Evolutionary conservation across 2,797 vertebrate genomes (phyloP).

Genomic region (Pseudotriccus pelzelni): DNA sequence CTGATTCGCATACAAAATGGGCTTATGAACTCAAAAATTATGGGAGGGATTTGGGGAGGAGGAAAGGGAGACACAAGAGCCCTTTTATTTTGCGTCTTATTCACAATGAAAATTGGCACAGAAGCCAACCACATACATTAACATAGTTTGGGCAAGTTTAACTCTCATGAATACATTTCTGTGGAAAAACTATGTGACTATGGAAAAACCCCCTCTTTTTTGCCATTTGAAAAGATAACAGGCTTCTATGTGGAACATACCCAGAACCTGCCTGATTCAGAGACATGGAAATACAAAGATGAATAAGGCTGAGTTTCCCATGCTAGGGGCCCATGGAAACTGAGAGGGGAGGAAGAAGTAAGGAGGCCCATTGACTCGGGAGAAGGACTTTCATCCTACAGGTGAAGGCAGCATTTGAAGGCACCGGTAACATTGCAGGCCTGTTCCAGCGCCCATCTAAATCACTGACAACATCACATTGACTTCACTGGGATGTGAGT

Average conservation of each 20-base stretch:
- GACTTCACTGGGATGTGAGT: slow-evolving; percentile 18
- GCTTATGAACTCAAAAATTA: slow-evolving; percentile 73
- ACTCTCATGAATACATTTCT: slow-evolving; percentile 80
- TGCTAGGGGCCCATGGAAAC: slow-evolving; percentile 66
- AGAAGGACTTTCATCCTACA: slow-evolving; percentile 59
- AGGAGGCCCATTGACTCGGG: slow-evolving; percentile 22
- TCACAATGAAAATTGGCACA: slow-evolving; percentile 80
- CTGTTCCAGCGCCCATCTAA: slow-evolving; percentile 45
- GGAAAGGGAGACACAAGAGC: slow-evolving; percentile 73
- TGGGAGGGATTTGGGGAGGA: slow-evolving; percentile 60
- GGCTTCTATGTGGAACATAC: slow-evolving; percentile 70
- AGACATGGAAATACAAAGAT: slow-evolving; percentile 71
- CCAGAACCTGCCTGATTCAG: slow-evolving; percentile 71
- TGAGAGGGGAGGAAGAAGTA: slow-evolving; percentile 58
- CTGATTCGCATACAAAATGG: slow-evolving; percentile 74
- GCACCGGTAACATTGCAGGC: slow-evolving; percentile 31
- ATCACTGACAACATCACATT: slow-evolving; percentile 27
- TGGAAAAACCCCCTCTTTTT: slow-evolving; percentile 79
- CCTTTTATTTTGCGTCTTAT: slow-evolving; percentile 77
- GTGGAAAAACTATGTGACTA: slow-evolving; percentile 79
- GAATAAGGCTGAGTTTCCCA: slow-evolving; percentile 64
- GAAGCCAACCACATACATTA: slow-evolving; percentile 78
- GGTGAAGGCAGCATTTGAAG: slow-evolving; percentile 60
- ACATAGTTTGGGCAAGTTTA: slow-evolving; percentile 78
- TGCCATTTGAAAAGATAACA: slow-evolving; percentile 76